These are phyloP conservation scores for Ochotona princeps DNA, from an alignment of 2,113 vertebrate genomes.

Conservation along the genomic window DNA sequence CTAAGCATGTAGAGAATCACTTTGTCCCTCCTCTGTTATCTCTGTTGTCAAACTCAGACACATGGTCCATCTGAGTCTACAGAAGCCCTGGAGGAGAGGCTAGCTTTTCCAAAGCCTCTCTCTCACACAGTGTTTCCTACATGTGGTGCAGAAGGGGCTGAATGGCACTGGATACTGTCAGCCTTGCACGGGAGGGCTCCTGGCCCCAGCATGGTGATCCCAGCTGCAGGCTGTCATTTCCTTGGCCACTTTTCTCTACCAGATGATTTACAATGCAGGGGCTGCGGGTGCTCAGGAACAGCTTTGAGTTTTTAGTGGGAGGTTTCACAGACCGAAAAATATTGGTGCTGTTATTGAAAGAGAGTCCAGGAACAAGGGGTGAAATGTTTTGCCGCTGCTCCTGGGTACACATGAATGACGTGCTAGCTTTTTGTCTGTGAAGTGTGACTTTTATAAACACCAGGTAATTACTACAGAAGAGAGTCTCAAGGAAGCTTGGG, in stretches of 20 bases:
- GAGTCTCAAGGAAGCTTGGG: not conserved
- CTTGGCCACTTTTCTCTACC: not conserved
- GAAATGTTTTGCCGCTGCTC: not conserved
- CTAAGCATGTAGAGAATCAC: not conserved
- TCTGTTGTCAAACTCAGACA: not conserved
- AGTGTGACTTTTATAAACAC: conserved; percentile 11
- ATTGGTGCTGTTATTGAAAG: not conserved
- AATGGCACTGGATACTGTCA: not conserved
- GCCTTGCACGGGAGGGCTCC: no score
- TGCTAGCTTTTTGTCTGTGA: not conserved
- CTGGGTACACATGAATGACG: not conserved
- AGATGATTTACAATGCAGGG: conserved; percentile 1
- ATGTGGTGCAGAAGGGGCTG: not conserved
- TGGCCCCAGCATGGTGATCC: not conserved
- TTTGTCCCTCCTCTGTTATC: not conserved
- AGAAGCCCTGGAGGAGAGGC: not conserved
- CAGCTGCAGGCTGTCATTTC: not conserved
- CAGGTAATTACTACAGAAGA: not conserved
- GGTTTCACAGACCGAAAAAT: not conserved
- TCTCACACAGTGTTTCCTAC: not conserved
- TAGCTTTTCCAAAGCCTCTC: not conserved
- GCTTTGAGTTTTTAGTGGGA: not conserved
- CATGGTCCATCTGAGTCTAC: not conserved
- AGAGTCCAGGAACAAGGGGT: not conserved
- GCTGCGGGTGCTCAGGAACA: not conserved